Evolutionary conservation across 2,888 invertebrate species (phyloP).

Genomic region (Cheilosia scutellata): DNA sequence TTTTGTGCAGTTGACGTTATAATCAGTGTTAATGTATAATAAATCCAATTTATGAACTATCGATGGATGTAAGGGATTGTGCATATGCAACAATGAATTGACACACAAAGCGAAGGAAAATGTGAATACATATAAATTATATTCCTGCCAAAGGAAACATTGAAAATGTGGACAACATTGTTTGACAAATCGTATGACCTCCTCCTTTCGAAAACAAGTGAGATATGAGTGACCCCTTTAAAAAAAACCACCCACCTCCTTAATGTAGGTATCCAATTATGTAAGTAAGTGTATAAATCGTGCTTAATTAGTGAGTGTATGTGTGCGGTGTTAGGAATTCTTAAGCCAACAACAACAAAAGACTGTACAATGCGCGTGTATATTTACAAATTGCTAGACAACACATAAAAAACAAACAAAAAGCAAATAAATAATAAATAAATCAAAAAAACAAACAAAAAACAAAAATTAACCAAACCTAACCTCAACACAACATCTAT

Average conservation of each 20-base stretch:
- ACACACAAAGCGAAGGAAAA: too few relatives aligned
- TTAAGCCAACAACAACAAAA: conserved; percentile 54
- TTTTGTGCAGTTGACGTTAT: too few relatives aligned
- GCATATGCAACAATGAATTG: too few relatives aligned
- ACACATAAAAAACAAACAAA: conserved; percentile 73
- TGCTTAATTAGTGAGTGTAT: conserved; percentile 65
- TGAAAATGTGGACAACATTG: background rate
- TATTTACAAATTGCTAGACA: conserved; percentile 72
- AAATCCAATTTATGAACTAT: too few relatives aligned
- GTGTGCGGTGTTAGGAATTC: conserved; percentile 42
- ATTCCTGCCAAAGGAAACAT: background rate
- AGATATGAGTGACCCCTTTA: conserved; percentile 25
- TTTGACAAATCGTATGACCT: background rate
- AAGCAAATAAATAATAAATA: conserved; percentile 61
- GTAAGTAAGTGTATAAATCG: conserved; percentile 33
- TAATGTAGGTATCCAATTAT: conserved; percentile 11
- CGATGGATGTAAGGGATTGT: too few relatives aligned
- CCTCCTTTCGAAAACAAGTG: conserved; percentile 10
- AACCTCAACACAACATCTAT: conserved; percentile 84
- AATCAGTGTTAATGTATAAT: too few relatives aligned
- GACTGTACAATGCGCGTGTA: conserved; percentile 61
- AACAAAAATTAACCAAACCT: conserved; percentile 80
- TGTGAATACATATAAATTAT: too few relatives aligned
- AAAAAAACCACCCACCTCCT: conserved; percentile 35
- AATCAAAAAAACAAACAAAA: conserved; percentile 75